Conservation (phyloP, 1,140 invertebrate genomes). For the Colletes latitarsis region DNA sequence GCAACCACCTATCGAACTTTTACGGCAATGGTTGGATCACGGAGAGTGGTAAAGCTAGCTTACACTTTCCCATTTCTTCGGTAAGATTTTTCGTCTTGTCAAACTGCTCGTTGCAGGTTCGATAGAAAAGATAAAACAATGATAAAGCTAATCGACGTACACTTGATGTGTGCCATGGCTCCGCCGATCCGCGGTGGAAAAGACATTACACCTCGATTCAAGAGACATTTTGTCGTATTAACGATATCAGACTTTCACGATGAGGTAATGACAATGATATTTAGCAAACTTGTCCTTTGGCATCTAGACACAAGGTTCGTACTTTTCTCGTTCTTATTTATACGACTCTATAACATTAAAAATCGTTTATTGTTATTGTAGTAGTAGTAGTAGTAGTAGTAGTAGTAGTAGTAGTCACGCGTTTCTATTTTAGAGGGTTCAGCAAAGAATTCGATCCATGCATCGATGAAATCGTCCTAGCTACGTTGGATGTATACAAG, state of each 20-base stretch:
- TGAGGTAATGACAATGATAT: slow-evolving; percentile 92
- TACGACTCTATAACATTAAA: too few species aligned
- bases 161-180: slow-evolving; percentile 93
- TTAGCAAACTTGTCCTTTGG: slow-evolving; percentile 95
- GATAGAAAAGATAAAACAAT: slow-evolving; percentile 93
- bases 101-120: too few species aligned
- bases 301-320: slow-evolving; percentile 90
- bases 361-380: too few species aligned
- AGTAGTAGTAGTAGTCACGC: too few species aligned
- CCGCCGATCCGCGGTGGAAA: slow-evolving; percentile 90
- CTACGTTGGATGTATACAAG: slow-evolving; percentile 94
- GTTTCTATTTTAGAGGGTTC: slow-evolving; percentile 87
- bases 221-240: slow-evolving; percentile 94
- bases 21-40: slow-evolving; percentile 95
- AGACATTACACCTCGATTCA: slow-evolving; percentile 92
- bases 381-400: too few species aligned
- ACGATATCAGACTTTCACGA: slow-evolving; percentile 96
- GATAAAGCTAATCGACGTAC: slow-evolving; percentile 94
- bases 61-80: too few species aligned
- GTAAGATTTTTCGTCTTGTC: too few species aligned
- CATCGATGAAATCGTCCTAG: slow-evolving; percentile 93
- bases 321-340: not conserved
- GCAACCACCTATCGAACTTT: slow-evolving; percentile 94
- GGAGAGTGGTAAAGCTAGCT: slow-evolving; percentile 90
- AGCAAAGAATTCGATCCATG: slow-evolving; percentile 97